Base-by-base conservation (phyloP, 2,113 vertebrate species). In the Entelurus aequoreus region DNA sequence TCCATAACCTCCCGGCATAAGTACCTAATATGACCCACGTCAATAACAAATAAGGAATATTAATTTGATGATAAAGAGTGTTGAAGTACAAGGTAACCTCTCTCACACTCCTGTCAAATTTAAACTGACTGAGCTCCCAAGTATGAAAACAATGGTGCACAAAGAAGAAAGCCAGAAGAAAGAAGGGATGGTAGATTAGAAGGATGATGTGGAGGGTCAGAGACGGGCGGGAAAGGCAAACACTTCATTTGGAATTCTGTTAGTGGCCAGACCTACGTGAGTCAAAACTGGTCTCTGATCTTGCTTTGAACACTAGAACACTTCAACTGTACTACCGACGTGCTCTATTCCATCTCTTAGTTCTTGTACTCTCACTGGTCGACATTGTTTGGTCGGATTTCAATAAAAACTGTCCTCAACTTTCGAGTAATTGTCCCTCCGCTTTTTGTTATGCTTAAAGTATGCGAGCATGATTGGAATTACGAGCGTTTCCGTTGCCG, bases 251-350 rank as follows among this genome's bases (percentile, higher is more conserved):
- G 48, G 6, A 86, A 86, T 85, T 79, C 85, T 53, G 68, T 46
- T 59, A 73, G 67, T 74, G 69, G 69, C 12, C 76, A 85, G 75
- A 76, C 66, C 76, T n/a, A 76, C 80, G 69, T 68, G 78, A 81
- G 75, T 78, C 74, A 77, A 79, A 79, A 73, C 84, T 79, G 70
- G 67, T 72, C 63, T 82, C 57, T 77, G 75, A 84, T 85, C 74
- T 80, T 79, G 78, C 72, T 76, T 80, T 76, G 84, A 85, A 84
- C 84, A 75, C 62, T 65, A 71, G 82, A 84, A 79, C 42, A 76
- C 56, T 28, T 63, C 59, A 15, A n/a, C 47, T 51, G 55, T 62
- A 37, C 10, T 28, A 54, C 52, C 48, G 37, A 48, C 44, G 64
- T 59, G 56, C 44, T 49, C 21, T 54, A 61, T 60, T 63, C 66